Base-by-base conservation (phyloP, 2,888 invertebrate species). In the Carabus problematicus region DNA sequence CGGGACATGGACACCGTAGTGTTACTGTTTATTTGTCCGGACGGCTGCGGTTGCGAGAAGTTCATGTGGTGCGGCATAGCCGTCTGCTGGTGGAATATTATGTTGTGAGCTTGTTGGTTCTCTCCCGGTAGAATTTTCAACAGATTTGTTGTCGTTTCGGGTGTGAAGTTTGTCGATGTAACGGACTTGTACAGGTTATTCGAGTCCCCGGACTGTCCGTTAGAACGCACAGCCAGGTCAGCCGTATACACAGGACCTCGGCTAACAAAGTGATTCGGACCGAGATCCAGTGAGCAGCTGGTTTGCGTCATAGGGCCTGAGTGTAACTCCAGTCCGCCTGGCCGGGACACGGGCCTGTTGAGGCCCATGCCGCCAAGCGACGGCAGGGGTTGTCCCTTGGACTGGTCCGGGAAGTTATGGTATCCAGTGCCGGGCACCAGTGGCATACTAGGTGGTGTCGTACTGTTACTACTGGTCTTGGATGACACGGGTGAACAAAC, bases 401-500 rank as follows among this genome's bases (percentile, higher is more conserved):
- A 72, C 70, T 76, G 75, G 61, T 78, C 79, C 11, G 71, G 77
- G 16, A 68, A 68, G 56, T 71, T 74, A 56, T 75, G 75, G 61
- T 74, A 77, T 49, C 62, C 74, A 45, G 76, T 72, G 18, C 72
- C 71, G 39, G 76, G 76, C 8, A 75, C 74, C 42, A 75, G 59
- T 29, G 80, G 75, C 68, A 80, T 73, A 73, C 79, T 82, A 1
- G 86, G 86, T 49, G 86, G 86, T 14, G 86, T 85, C 12, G 85
- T 85, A 62, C 83, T 85, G 70, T 83, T 85, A 73, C 84, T 85
- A 70, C 83, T 84, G 0, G 87, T 83, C 73, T 88, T 88, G 49
- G 87, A 87, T 0, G 88, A 88, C 1, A 90, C 90, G 0, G 93
- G 93, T 7, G 93, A 92, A 79, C 91, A 91, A 72, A 91, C 88